Percentiles rank a stretch among this genome's conserved stretches.
phyloP scores from a whole-genome alignment of 2,888 invertebrate species.

The Atherix ibis region DNA sequence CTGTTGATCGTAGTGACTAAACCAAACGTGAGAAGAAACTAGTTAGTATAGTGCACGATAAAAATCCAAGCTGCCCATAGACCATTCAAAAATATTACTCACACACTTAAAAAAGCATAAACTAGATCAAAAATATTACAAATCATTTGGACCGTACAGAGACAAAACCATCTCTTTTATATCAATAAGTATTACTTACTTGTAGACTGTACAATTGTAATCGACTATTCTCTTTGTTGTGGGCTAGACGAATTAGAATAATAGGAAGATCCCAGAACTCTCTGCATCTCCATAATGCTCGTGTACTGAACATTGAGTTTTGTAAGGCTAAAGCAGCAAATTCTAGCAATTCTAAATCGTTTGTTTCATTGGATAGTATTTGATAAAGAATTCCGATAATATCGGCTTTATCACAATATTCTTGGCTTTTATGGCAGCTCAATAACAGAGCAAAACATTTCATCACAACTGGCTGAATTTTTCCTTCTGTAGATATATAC shows the following conservation, averaged over 20 bases:
- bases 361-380: conserved; percentile 9
- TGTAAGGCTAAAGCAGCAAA: conserved; percentile 18
- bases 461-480: conserved; percentile 14
- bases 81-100: no score
- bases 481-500: conserved; percentile 14
- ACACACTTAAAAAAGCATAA: no score
- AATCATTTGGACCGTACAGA: no score
- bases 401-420: conserved; percentile 18
- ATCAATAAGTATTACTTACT: conserved; percentile 11
- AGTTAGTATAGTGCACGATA: no score
- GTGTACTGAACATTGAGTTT: conserved; percentile 20
- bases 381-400: conserved; percentile 18
- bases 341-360: conserved; percentile 16
- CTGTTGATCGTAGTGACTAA: no score
- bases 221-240: conserved; percentile 14
- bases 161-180: no score
- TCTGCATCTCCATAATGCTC: conserved; percentile 21
- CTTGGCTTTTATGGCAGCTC: conserved; percentile 22
- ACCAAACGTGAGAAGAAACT: no score
- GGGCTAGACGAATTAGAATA: conserved; percentile 17
- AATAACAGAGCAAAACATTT: conserved; percentile 26
- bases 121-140: no score
- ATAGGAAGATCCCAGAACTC: conserved; percentile 21
- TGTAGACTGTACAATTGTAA: conserved; percentile 24
- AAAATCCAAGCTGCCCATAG: no score